Conservation (phyloP, 2,888 invertebrate species). For the Napeogenes sylphis region DNA sequence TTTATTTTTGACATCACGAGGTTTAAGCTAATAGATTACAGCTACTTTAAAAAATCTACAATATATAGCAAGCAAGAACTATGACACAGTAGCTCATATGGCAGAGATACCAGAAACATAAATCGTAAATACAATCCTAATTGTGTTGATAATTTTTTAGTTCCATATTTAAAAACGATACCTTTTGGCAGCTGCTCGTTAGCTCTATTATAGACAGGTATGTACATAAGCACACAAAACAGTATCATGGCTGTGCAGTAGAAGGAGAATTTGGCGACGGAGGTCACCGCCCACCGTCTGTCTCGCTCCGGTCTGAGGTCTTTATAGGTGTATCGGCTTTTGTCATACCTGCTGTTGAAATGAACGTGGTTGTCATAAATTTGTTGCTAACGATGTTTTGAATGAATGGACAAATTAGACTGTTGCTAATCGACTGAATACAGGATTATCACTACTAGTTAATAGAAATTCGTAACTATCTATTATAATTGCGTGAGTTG, state of each 20-base stretch:
- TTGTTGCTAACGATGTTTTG: not conserved
- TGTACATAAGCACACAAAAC: constrained; percentile 67
- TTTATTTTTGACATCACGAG: too few species aligned
- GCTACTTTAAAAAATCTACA: too few species aligned
- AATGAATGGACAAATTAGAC: not conserved
- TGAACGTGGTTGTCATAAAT: constrained; percentile 1
- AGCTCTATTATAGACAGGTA: constrained; percentile 68
- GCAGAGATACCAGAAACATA: too few species aligned
- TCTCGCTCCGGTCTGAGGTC: constrained; percentile 42
- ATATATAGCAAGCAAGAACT: too few species aligned
- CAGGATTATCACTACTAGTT: too few species aligned
- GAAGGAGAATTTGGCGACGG: constrained; percentile 60
- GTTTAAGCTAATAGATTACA: too few species aligned
- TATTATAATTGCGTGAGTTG: too few species aligned
- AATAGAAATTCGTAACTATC: too few species aligned
- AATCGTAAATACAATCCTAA: too few species aligned
- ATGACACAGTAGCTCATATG: too few species aligned
- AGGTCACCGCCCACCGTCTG: constrained; percentile 52
- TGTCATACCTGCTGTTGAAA: constrained; percentile 39
- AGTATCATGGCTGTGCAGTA: constrained; percentile 66
- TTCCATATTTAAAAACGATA: constrained; percentile 18
- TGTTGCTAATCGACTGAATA: too few species aligned
- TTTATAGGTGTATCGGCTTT: constrained; percentile 43
- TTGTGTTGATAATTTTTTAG: too few species aligned
- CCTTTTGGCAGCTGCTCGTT: constrained; percentile 48